A percentile compares a stretch with the other conserved stretches of the same genome.
These are phyloP conservation scores for Camponotus fellah DNA, from an alignment of 2,888 invertebrate species.

Conservation along the genomic window DNA sequence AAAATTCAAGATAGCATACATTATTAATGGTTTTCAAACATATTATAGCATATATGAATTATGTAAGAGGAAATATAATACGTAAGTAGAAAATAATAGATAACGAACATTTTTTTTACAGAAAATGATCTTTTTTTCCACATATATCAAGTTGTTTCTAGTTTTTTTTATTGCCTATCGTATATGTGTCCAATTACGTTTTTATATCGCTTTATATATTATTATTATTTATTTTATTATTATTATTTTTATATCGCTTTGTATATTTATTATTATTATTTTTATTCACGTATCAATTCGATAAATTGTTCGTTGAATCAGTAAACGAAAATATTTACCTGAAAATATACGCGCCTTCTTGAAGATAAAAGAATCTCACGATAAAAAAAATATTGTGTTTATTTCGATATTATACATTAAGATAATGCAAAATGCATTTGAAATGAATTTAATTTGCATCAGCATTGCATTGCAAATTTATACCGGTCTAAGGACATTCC, in stretches of 20 bases:
- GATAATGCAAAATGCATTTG: conserved; percentile 17
- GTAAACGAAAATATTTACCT: conserved; percentile 1
- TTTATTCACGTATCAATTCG: background rate
- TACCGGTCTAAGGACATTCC: background rate
- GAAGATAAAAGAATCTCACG: background rate
- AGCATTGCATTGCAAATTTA: conserved; percentile 20
- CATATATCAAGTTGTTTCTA: background rate
- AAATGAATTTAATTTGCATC: conserved; percentile 38
- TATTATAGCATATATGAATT: background rate
- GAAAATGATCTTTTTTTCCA: conserved; percentile 4
- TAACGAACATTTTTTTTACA: background rate
- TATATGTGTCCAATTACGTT: background rate
- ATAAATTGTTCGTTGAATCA: background rate
- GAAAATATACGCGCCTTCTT: background rate
- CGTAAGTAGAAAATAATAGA: background rate
- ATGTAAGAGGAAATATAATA: background rate
- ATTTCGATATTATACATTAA: conserved; percentile 11
- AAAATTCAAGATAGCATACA: background rate
- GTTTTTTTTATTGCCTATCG: background rate
- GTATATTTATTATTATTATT: background rate
- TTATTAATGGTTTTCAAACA: background rate
- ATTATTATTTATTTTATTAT: background rate
- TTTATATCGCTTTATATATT: background rate
- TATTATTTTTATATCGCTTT: background rate
- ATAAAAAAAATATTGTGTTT: conserved; percentile 5